Conservation (phyloP, 2,797 vertebrate genomes). For the Enteromius viviparus region DNA sequence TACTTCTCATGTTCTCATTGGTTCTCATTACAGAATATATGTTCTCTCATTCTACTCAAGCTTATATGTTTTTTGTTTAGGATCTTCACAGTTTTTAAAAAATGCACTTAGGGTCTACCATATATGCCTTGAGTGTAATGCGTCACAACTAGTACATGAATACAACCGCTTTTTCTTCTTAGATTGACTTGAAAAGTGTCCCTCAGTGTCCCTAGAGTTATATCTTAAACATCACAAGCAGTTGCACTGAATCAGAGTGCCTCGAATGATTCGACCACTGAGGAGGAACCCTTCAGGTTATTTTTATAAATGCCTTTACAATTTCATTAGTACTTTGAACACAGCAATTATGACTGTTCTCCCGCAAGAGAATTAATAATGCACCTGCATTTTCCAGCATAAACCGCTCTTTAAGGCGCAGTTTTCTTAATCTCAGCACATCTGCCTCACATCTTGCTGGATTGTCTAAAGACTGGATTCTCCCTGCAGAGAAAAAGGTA, state of each 20-base stretch:
- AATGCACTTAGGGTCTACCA: neutral
- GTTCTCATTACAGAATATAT: neutral
- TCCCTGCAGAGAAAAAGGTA: conserved; percentile 72
- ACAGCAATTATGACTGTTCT: neutral
- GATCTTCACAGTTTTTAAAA: neutral
- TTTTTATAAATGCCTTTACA: neutral
- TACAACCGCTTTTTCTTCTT: neutral
- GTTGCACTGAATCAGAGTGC: neutral
- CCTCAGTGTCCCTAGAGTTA: neutral
- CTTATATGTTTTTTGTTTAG: neutral
- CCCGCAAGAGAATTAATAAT: neutral
- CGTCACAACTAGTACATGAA: neutral
- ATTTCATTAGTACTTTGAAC: neutral
- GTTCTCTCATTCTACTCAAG: neutral
- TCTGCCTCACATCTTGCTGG: conserved; percentile 75
- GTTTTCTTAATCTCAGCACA: conserved; percentile 77
- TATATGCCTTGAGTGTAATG: neutral
- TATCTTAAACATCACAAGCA: neutral
- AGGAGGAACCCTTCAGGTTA: neutral
- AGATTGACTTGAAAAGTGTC: neutral
- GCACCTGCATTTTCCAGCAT: neutral
- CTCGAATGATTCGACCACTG: neutral
- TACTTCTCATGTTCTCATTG: neutral
- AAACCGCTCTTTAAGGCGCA: conserved; percentile 22
- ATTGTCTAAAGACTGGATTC: conserved; percentile 67